phyloP scores from a whole-genome alignment of 2,797 vertebrate species.

The Tapera naevia region DNA sequence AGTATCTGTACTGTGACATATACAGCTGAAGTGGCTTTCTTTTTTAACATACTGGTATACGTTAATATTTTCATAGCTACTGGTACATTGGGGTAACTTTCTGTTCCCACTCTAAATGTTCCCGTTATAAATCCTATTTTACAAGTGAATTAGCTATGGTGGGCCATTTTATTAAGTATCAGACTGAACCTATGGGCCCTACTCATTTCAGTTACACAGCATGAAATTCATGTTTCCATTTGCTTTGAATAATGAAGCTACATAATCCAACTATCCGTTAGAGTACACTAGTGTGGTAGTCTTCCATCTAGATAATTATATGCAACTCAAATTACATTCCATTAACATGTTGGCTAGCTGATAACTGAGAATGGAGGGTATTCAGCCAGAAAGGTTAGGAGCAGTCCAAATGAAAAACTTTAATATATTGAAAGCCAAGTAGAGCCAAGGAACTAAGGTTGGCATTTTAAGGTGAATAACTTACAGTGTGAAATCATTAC shows the following conservation, averaged over 20 bases:
- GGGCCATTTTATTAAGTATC: neutral
- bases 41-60: neutral
- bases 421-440: neutral
- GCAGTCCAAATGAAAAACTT: neutral
- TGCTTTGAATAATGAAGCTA: constrained; percentile 40
- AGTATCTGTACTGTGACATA: neutral
- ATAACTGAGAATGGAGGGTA: neutral
- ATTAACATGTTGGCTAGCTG: constrained; percentile 23
- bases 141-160: neutral
- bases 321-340: constrained; percentile 19
- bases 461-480: neutral
- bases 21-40: neutral
- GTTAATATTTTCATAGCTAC: neutral
- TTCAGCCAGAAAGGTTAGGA: neutral
- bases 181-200: neutral
- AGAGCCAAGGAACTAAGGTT: neutral
- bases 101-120: neutral
- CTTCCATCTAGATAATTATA: constrained; percentile 52
- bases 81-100: neutral
- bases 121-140: constrained; percentile 15
- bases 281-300: neutral
- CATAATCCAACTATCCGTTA: constrained; percentile 17
- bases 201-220: constrained; percentile 17
- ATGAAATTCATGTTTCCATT: constrained; percentile 41
- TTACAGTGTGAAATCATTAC: rapidly evolving